A percentile compares a stretch with the other conserved stretches of the same genome.
These are phyloP conservation scores for Belgica antarctica DNA, from an alignment of 2,888 invertebrate genomes.

Conservation along the genomic window DNA sequence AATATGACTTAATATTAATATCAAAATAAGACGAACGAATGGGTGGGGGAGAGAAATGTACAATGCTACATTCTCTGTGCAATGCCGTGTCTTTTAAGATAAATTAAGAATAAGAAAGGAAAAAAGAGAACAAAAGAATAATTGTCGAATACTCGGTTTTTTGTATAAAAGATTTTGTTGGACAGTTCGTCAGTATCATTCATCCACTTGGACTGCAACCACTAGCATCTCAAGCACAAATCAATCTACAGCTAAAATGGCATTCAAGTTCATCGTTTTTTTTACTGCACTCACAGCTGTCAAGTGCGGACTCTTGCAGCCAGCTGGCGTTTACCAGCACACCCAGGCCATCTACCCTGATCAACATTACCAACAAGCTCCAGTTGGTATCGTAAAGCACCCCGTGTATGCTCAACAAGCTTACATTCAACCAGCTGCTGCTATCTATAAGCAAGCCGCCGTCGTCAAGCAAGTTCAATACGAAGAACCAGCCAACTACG, in stretches of 20 bases:
- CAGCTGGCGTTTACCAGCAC: constrained; percentile 27
- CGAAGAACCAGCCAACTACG: constrained; percentile 42
- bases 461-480: constrained; percentile 1
- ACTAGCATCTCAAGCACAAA: not conserved
- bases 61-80: constrained; percentile 16
- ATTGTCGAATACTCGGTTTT: constrained; percentile 7
- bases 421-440: constrained; percentile 11
- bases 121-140: not conserved
- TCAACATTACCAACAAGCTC: not conserved
- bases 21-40: not conserved
- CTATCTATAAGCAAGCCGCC: not conserved
- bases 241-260: constrained; percentile 16
- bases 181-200: constrained; percentile 5
- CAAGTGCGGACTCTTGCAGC: constrained; percentile 19
- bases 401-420: not conserved
- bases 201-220: not conserved
- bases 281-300: constrained; percentile 4
- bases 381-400: not conserved
- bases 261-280: constrained; percentile 31
- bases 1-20: not conserved
- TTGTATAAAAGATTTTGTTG: not conserved
- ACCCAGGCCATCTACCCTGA: constrained; percentile 1
- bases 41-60: not conserved
- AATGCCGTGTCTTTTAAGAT: not conserved
- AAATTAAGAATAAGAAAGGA: constrained; percentile 12